Base-by-base conservation (phyloP, 2,888 invertebrate genomes). In the Pyrrhosoma nymphula region DNA sequence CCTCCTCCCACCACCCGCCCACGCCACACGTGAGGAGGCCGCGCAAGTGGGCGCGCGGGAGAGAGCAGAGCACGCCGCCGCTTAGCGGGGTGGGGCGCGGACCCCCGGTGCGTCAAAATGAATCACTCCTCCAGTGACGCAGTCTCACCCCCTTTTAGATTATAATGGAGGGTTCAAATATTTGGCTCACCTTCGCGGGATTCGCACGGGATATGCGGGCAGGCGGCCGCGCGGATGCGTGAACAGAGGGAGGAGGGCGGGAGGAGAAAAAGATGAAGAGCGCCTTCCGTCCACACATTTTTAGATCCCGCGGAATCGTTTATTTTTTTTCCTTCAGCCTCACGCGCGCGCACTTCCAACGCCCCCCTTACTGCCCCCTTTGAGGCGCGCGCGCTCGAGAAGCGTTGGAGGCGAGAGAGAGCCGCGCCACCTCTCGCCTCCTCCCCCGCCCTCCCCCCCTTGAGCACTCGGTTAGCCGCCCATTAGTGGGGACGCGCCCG, bases 131-230 rank as follows among this genome's bases (percentile, higher is more conserved):
- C 82, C 63, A 39, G 69, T n/a, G 69, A 20, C 91, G 39, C 60
- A 63, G 26, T 39, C 93, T 69, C 69, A 26, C 89, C 55, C 89
- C 93, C n/a, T 75, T 93, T 93, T 93, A 93, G 47, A 91, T 91
- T 63, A 63, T 63, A 91, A 91, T 91, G 91, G 69, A 93, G 75
- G 93, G 30, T 39, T 63, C 63, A 93, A 93, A 63, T 93, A 93
- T 75, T 93, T 93, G 93, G 93, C 93, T 93, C 93, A 75, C 93
- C 69, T 93, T 93, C 93, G 60, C 35, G 91, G 63, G 91, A 91
- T 91, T n/a, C 93, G 69, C n/a, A 39, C 63, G 89, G n/a, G 30
- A 88, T 47, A 88, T 47, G 47, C 35, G 56, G 10, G 69, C 69
- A 18, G 16, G 20, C 63, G 63, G 18, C 18, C 30, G 56, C 69